Evolutionary conservation across 2,797 vertebrate genomes (phyloP), one percentile per base, ranked within the genome.

Genomic region (Brachyalestes nurse): DNA sequence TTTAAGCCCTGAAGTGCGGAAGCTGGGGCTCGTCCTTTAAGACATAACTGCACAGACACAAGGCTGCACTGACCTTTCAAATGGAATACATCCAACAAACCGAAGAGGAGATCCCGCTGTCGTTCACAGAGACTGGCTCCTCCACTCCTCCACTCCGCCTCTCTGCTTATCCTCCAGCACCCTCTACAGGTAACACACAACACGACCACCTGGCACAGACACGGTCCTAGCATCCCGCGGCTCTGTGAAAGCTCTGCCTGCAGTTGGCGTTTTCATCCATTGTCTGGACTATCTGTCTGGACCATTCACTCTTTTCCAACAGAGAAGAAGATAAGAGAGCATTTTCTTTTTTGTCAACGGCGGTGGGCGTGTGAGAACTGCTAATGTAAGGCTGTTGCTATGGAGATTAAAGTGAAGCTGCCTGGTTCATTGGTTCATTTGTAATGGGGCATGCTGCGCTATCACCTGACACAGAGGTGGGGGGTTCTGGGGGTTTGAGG

Each of bases 111-210:
- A 34, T 53, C 25, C 23, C 45, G 51, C 67, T 16, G 45, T 6
- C 25, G 9, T 71, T 28, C 23, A 6, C 45, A 53, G 49, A 42
- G 65, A 23, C 14, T 17, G 3, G 16, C 6, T 19, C 16, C 21
- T 65, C 17, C 7, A 16, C 57, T 10, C 5, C 6, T 58, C n/a
- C 42, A 12, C 14, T 34, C 47, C 64, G 5, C 19, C 7, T 47
- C 40, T 51, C 25, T 38, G 13, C 57, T 78, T 82, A 82, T 75
- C 58, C 74, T 78, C 42, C 69, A 51, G 71, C 70, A 53, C 77
- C 78, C 78, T 82, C 85, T 86, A 80, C 71, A 49, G 85, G 78
- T 53, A 16, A 61, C 19, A 51, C 19, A 7, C 21, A 42, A n/a
- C 10, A 38, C 28, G 28, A 28, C 28, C 28, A 3, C 28, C 28